A percentile compares a stretch with the other conserved stretches of the same genome.
These are phyloP conservation scores for Labroides dimidiatus DNA, from an alignment of 2,797 vertebrate species.

Conservation along the genomic window DNA sequence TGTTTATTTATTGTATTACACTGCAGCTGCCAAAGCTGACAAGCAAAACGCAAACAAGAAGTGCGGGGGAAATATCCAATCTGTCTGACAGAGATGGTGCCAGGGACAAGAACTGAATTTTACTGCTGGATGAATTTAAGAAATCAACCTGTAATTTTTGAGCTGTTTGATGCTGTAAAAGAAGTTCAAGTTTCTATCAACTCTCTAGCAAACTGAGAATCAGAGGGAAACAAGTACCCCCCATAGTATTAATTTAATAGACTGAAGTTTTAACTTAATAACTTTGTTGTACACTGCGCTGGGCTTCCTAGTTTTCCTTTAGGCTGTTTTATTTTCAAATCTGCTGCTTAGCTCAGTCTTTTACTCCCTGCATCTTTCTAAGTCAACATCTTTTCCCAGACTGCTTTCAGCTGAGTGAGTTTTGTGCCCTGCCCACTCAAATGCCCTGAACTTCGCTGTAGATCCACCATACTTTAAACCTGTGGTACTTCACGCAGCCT, in stretches of 20 bases:
- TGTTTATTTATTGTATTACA: constrained; percentile 36
- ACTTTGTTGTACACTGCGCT: no score
- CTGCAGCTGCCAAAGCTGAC: constrained; percentile 13
- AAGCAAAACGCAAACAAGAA: constrained; percentile 22
- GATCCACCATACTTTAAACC: constrained; percentile 33
- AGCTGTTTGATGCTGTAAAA: neutral
- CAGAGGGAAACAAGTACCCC: no score
- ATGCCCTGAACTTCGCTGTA: constrained; percentile 17
- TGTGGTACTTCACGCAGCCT: constrained; percentile 42
- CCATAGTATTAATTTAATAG: no score
- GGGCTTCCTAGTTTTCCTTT: neutral
- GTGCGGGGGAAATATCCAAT: constrained; percentile 6
- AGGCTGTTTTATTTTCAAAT: neutral
- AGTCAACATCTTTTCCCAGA: constrained; percentile 12
- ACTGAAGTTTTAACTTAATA: no score
- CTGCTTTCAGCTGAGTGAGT: neutral
- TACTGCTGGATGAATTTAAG: neutral
- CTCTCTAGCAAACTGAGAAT: no score
- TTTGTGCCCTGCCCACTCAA: constrained; percentile 16
- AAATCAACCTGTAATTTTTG: constrained; percentile 2
- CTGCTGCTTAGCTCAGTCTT: neutral
- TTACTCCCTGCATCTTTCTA: neutral
- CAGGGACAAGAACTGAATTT: constrained; percentile 5
- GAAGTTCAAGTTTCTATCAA: neutral
- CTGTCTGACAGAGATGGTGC: constrained; percentile 12